phyloP scores from a whole-genome alignment of 37 sponge, comb jelly and placozoan species.

The Tethya wilhelma region DNA sequence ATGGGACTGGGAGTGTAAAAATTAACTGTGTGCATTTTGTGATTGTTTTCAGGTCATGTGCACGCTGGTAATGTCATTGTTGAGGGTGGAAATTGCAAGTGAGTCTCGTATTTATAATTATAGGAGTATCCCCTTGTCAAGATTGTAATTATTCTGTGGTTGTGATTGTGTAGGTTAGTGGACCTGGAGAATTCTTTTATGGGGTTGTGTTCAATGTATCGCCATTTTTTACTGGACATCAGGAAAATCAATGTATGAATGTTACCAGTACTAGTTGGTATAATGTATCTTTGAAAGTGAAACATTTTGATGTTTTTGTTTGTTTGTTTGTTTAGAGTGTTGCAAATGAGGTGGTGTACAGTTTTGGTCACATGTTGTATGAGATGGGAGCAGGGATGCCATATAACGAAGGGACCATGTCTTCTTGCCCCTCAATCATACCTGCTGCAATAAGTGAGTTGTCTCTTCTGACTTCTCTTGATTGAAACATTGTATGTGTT shows the following conservation, averaged over 20 bases:
- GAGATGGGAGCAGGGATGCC: slow-evolving; percentile 70
- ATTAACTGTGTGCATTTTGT: neutral
- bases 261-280: neutral
- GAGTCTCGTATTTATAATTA: neutral
- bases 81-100: slow-evolving; percentile 63
- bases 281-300: neutral
- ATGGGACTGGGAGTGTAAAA: neutral
- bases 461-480: neutral
- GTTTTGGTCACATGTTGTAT: slow-evolving; percentile 90
- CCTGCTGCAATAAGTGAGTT: slow-evolving; percentile 4
- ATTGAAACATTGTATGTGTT: neutral
- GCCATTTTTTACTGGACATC: slow-evolving; percentile 47
- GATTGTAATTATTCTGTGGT: no score
- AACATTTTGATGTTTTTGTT: neutral
- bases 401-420: slow-evolving; percentile 43
- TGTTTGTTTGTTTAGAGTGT: slow-evolving; percentile 38
- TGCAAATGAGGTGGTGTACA: slow-evolving; percentile 61
- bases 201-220: slow-evolving; percentile 69
- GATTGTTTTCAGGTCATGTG: slow-evolving; percentile 54
- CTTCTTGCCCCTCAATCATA: neutral
- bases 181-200: slow-evolving; percentile 78
- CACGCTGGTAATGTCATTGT: slow-evolving; percentile 84
- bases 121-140: no score
- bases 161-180: slow-evolving; percentile 49
- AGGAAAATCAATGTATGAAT: slow-evolving; percentile 59